Conservation (phyloP, 2,888 invertebrate species). For the Acanthosepion pharaonis region DNA sequence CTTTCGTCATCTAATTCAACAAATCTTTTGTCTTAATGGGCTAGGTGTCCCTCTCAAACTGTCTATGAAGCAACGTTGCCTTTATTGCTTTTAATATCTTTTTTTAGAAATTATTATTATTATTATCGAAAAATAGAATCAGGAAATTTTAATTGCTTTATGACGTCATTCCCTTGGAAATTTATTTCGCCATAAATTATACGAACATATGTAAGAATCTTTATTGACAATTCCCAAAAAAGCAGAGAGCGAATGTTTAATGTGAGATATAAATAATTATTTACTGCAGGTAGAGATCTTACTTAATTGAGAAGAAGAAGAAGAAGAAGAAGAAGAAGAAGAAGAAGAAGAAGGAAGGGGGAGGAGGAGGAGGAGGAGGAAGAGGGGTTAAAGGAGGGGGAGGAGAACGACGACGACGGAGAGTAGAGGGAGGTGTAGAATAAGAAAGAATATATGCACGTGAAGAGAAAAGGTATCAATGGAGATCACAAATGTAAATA, state of each 20-base stretch:
- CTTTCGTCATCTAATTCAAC: too few relatives aligned
- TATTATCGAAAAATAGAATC: not conserved
- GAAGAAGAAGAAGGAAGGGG: not conserved
- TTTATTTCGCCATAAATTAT: not conserved
- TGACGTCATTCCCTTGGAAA: not conserved
- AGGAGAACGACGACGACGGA: not conserved
- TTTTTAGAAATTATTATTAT: too few relatives aligned
- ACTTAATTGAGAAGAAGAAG: not conserved
- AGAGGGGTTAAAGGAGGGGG: too few relatives aligned
- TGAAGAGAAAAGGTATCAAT: not conserved
- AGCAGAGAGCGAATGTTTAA: not conserved
- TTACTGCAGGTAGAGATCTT: not conserved
- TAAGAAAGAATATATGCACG: not conserved
- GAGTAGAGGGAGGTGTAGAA: not conserved
- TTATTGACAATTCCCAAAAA: not conserved
- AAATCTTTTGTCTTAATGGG: too few relatives aligned
- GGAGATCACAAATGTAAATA: not conserved
- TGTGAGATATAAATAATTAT: not conserved
- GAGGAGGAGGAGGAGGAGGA: not conserved
- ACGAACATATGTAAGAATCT: not conserved
- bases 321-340: not conserved
- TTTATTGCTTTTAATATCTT: too few relatives aligned
- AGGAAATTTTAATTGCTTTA: not conserved
- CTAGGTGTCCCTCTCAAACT: too few relatives aligned
- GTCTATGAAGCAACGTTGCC: too few relatives aligned